Percentiles rank a stretch among this genome's conserved stretches.
phyloP scores from a whole-genome alignment of 2,797 vertebrate species.

The Eulemur coronatus region DNA sequence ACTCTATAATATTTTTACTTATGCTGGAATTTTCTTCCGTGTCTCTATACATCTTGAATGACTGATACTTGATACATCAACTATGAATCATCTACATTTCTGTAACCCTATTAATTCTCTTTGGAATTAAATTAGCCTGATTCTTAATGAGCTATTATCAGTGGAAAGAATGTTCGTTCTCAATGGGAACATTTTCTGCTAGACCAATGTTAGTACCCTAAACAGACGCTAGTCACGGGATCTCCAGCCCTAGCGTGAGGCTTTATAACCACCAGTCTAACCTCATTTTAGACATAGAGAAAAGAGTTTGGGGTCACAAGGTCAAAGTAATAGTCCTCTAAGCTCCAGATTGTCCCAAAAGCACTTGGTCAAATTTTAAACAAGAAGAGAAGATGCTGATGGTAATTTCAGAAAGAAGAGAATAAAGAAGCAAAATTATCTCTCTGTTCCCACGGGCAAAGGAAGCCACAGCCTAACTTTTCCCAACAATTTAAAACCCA shows the following conservation, averaged over 20 bases:
- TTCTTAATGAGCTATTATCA: background rate
- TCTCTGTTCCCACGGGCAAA: slow-evolving; percentile 53
- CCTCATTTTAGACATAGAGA: background rate
- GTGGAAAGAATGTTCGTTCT: background rate
- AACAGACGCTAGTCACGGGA: background rate
- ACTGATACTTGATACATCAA: background rate
- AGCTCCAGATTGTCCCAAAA: background rate
- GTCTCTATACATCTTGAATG: background rate
- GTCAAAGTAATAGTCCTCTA: background rate
- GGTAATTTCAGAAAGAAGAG: slow-evolving; percentile 33
- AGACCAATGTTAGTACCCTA: background rate
- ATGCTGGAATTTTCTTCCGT: background rate
- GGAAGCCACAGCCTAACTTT: slow-evolving; percentile 53
- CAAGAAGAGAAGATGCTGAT: background rate
- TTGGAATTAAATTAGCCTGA: background rate
- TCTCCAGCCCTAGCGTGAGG: background rate
- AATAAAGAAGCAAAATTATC: slow-evolving; percentile 1
- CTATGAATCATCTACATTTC: background rate
- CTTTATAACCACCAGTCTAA: background rate
- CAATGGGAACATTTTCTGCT: background rate
- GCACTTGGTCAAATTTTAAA: background rate
- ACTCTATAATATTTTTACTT: background rate
- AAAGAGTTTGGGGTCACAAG: background rate
- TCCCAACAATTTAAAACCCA: slow-evolving; percentile 64
- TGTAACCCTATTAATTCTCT: background rate